These are phyloP conservation scores for Drosophila fungiperda DNA, from an alignment of 2,888 invertebrate species.

Conservation along the genomic window DNA sequence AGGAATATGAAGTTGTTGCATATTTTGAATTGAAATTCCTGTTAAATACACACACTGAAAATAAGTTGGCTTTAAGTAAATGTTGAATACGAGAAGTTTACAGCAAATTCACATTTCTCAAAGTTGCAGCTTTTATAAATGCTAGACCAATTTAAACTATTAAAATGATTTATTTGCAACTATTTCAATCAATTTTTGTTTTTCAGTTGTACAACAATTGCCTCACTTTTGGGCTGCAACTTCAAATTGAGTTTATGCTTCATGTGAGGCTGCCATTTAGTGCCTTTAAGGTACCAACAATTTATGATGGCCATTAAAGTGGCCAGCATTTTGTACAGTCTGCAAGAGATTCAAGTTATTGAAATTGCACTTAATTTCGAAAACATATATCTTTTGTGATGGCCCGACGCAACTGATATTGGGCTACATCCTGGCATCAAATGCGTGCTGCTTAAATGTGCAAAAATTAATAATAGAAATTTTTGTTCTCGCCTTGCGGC, in stretches of 20 bases:
- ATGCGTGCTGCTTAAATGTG: constrained; percentile 40
- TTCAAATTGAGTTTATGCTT: not conserved
- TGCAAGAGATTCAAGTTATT: constrained; percentile 24
- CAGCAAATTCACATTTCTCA: not conserved
- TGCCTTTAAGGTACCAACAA: constrained; percentile 18
- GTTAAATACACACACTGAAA: not conserved
- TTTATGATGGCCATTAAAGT: constrained; percentile 35
- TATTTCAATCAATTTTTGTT: not conserved
- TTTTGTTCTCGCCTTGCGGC: constrained; percentile 48
- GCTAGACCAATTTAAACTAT: not conserved
- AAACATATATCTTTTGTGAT: not conserved
- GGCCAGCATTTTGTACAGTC: constrained; percentile 35
- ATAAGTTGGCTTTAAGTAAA: not conserved
- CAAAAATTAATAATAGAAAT: constrained; percentile 70
- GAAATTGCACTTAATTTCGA: constrained; percentile 53
- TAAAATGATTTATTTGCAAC: not conserved
- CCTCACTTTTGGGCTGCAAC: not conserved
- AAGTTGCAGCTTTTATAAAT: not conserved
- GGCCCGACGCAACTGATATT: not conserved
- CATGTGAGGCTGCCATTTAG: constrained; percentile 1
- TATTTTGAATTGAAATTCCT: not conserved
- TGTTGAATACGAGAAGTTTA: not conserved
- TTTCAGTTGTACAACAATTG: not conserved
- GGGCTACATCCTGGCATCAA: constrained; percentile 2
- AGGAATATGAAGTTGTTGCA: not conserved